Conservation (phyloP, 2,888 invertebrate genomes). For the Pammene fasciana region DNA sequence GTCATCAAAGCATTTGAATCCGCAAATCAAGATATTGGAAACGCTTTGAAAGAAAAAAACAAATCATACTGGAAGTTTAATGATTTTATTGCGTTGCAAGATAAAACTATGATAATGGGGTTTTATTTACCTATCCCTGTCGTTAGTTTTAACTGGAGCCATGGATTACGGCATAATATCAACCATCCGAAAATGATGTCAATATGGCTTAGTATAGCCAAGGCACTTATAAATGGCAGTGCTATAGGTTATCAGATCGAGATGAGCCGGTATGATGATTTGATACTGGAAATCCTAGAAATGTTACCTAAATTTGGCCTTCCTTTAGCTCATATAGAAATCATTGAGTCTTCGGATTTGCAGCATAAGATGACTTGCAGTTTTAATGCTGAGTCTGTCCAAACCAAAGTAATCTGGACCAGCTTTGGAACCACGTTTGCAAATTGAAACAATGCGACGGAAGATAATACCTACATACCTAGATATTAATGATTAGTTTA, state of each 20-base stretch:
- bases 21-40: conserved; percentile 2
- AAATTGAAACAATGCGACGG: conserved; percentile 45
- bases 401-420: conserved; percentile 50
- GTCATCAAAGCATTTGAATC: conserved; percentile 16
- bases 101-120: conserved; percentile 10
- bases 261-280: not conserved
- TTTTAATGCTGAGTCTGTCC: not conserved
- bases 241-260: not conserved
- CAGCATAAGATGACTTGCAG: not conserved
- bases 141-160: conserved; percentile 3
- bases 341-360: not conserved
- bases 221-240: conserved; percentile 31
- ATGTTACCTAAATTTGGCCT: not conserved
- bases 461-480: too few relatives aligned
- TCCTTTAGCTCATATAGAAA: not conserved
- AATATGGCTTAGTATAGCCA: conserved; percentile 18
- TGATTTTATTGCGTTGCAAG: conserved; percentile 8
- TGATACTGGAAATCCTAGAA: not conserved
- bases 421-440: conserved; percentile 60
- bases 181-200: not conserved
- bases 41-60: conserved; percentile 44
- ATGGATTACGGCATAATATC: not conserved
- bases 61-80: conserved; percentile 18
- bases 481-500: too few relatives aligned
- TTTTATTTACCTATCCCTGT: conserved; percentile 9